A percentile compares a stretch with the other conserved stretches of the same genome.
These are phyloP conservation scores for Anguilla anguilla DNA, from an alignment of 2,797 vertebrate species.

Conservation along the genomic window DNA sequence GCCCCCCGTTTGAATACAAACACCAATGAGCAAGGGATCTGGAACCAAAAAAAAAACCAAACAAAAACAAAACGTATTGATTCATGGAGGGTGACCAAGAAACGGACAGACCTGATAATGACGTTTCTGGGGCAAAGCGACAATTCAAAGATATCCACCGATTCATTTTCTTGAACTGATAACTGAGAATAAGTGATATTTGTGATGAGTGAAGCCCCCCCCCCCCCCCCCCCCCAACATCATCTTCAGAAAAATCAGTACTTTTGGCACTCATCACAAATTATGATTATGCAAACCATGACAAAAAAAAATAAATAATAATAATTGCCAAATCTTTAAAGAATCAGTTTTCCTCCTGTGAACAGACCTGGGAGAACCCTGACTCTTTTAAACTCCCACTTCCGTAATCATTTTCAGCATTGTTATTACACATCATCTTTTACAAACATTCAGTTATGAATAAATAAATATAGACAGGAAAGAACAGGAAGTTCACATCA, in stretches of 20 bases:
- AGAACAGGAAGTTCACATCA: not conserved
- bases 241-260: no score
- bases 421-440: not conserved
- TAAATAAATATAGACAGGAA: not conserved
- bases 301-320: not conserved
- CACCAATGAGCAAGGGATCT: slow-evolving; percentile 94
- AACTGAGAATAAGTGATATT: not conserved
- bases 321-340: not conserved
- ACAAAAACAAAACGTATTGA: slow-evolving; percentile 73
- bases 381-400: not conserved
- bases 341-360: not conserved
- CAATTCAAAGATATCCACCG: slow-evolving; percentile 91
- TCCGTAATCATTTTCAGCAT: not conserved
- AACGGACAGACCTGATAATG: slow-evolving; percentile 89
- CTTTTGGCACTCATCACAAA: not conserved
- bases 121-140: slow-evolving; percentile 98
- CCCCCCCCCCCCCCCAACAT: not conserved
- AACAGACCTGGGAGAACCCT: not conserved
- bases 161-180: slow-evolving; percentile 65
- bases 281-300: not conserved
- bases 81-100: slow-evolving; percentile 78
- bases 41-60: slow-evolving; percentile 68
- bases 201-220: slow-evolving; percentile 42
- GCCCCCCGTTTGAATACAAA: slow-evolving; percentile 90
- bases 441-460: not conserved